phyloP scores from a whole-genome alignment of 2,797 vertebrate species.

The Merluccius polli region DNA sequence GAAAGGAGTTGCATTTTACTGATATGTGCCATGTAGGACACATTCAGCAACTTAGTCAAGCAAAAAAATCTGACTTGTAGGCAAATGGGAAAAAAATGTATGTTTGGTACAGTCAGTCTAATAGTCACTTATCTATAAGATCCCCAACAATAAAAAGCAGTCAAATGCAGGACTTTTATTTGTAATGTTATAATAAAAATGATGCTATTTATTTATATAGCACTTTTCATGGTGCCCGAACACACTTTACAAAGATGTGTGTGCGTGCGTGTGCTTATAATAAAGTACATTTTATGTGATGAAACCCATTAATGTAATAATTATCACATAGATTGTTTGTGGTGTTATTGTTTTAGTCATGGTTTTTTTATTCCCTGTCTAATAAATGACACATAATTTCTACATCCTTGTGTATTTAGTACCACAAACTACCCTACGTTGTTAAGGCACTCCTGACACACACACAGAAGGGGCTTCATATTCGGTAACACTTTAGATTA shows the following conservation, averaged over 20 bases:
- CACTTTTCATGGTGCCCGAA: not conserved
- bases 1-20: too few relatives aligned
- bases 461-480: too few relatives aligned
- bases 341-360: too few relatives aligned
- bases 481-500: too few relatives aligned
- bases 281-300: too few relatives aligned
- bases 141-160: not conserved
- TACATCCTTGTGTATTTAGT: not conserved
- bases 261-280: not conserved
- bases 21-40: not conserved
- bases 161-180: not conserved
- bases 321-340: too few relatives aligned
- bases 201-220: not conserved
- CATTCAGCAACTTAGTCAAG: not conserved
- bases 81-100: not conserved
- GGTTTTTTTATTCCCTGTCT: not conserved
- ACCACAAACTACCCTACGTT: too few relatives aligned
- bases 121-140: not conserved
- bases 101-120: not conserved
- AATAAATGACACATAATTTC: not conserved
- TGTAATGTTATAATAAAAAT: too few relatives aligned
- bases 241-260: not conserved
- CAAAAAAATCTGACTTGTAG: not conserved
- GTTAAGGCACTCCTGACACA: too few relatives aligned
- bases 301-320: too few relatives aligned